A percentile compares a stretch with the other conserved stretches of the same genome.
These are phyloP conservation scores for Apotomis turbidana DNA, from an alignment of 2,888 invertebrate genomes.

Conservation along the genomic window DNA sequence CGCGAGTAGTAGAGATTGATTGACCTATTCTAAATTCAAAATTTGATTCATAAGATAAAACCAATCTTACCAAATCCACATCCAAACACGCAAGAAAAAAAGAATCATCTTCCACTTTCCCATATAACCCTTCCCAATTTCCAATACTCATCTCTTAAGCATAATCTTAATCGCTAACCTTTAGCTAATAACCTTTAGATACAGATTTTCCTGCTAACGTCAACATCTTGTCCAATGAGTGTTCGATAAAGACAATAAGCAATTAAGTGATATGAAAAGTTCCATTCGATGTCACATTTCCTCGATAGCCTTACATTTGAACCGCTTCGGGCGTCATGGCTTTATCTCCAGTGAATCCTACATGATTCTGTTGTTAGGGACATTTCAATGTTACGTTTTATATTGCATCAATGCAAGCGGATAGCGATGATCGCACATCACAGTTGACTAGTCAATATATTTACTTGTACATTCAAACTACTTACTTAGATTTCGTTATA, in stretches of 20 bases:
- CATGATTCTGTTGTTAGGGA: conserved; percentile 5
- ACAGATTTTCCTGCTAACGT: neutral
- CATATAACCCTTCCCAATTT: neutral
- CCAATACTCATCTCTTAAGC: neutral
- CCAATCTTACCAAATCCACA: too few species aligned
- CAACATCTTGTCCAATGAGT: neutral
- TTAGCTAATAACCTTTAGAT: neutral
- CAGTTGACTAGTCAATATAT: neutral
- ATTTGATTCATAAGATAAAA: too few species aligned
- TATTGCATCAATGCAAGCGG: conserved; percentile 21
- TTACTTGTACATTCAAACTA: neutral
- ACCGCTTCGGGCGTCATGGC: conserved; percentile 39
- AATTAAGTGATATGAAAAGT: conserved; percentile 53
- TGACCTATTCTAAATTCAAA: too few species aligned
- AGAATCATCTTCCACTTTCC: too few species aligned
- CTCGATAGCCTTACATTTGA: conserved; percentile 54
- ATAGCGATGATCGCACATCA: conserved; percentile 7
- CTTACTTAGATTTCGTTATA: too few species aligned
- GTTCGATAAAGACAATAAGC: neutral
- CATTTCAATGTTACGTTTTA: conserved; percentile 21
- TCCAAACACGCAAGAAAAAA: too few species aligned
- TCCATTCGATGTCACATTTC: conserved; percentile 53
- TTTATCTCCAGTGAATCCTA: conserved; percentile 17
- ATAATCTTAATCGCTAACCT: neutral
- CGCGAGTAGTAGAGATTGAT: too few species aligned